Percentiles rank a stretch among this genome's conserved stretches.
phyloP scores from a whole-genome alignment of 2,797 vertebrate species.

The Hypotaenidia philippensis region DNA sequence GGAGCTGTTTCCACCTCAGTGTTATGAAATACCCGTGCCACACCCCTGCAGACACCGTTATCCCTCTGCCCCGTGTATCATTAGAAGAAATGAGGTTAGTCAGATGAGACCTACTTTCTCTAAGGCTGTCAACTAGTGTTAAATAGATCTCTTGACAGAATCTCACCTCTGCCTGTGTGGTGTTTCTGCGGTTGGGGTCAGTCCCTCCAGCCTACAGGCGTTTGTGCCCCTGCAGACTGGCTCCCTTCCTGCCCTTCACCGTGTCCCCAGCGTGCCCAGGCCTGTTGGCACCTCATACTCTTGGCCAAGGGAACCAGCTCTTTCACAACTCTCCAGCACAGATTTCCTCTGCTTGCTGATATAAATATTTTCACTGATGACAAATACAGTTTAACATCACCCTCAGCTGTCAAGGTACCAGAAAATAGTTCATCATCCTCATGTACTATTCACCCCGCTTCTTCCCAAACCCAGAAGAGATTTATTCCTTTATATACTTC shows the following conservation, averaged over 20 bases:
- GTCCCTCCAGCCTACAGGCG: not conserved
- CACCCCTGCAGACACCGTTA: not conserved
- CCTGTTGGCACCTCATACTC: not conserved
- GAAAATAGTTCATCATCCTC: slow-evolving; percentile 18
- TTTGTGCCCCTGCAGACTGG: not conserved
- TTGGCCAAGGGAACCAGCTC: not conserved
- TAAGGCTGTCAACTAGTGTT: not conserved
- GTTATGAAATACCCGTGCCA: not conserved
- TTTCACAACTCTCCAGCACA: not conserved
- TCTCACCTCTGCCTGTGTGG: not conserved
- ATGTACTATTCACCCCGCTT: not conserved
- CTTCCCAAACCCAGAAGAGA: slow-evolving; percentile 6
- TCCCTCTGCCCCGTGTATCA: not conserved
- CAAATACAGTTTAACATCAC: not conserved
- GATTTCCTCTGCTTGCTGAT: not conserved
- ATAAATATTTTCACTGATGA: not conserved
- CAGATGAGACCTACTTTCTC: not conserved
- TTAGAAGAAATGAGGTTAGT: not conserved
- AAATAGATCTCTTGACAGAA: not conserved
- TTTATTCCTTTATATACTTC: not conserved
- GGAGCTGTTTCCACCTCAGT: not conserved
- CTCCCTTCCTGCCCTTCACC: not conserved
- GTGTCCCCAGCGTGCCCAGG: not conserved
- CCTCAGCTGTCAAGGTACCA: not conserved
- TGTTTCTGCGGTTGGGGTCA: not conserved